Conservation (phyloP, 1,140 invertebrate genomes). For the Drosophila rhopaloa region DNA sequence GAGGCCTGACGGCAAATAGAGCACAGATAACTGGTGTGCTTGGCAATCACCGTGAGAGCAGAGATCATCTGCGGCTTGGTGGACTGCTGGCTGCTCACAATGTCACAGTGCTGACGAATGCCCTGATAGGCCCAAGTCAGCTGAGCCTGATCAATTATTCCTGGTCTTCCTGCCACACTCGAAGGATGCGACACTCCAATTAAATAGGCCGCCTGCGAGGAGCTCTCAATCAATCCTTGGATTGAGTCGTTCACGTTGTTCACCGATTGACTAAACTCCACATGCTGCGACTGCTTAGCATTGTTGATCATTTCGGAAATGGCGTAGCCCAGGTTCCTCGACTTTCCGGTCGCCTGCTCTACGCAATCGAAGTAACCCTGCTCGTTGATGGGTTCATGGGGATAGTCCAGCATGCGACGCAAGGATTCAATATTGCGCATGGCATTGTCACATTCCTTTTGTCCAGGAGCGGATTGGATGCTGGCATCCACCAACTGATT, state of each 20-base stretch:
- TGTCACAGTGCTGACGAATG: constrained; percentile 95
- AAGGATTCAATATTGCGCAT: constrained; percentile 96
- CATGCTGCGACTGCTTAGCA: constrained; percentile 94
- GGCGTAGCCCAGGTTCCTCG: constrained; percentile 93
- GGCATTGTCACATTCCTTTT: constrained; percentile 98
- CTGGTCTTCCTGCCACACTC: constrained; percentile 95
- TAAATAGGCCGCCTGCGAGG: constrained; percentile 96
- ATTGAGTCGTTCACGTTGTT: constrained; percentile 93
- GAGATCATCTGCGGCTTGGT: constrained; percentile 95
- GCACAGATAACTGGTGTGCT: constrained; percentile 97
- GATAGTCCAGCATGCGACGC: constrained; percentile 92
- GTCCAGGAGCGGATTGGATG: constrained; percentile 93
- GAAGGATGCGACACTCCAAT: constrained; percentile 96
- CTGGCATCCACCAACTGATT: constrained; percentile 95
- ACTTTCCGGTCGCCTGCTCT: constrained; percentile 97
- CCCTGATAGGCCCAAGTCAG: constrained; percentile 94
- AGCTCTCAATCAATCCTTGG: constrained; percentile 96
- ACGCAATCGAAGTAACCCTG: constrained; percentile 97
- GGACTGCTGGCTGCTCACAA: constrained; percentile 90
- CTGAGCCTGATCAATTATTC: constrained; percentile 96
- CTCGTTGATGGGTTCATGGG: constrained; percentile 94
- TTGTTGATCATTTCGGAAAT: constrained; percentile 97
- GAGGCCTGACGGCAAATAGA: constrained; percentile 97
- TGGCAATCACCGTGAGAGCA: constrained; percentile 97
- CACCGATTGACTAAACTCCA: constrained; percentile 94